A percentile compares a stretch with the other conserved stretches of the same genome.
phyloP scores from a whole-genome alignment of 1,140 invertebrate species.

The Meteorus sp. region DNA sequence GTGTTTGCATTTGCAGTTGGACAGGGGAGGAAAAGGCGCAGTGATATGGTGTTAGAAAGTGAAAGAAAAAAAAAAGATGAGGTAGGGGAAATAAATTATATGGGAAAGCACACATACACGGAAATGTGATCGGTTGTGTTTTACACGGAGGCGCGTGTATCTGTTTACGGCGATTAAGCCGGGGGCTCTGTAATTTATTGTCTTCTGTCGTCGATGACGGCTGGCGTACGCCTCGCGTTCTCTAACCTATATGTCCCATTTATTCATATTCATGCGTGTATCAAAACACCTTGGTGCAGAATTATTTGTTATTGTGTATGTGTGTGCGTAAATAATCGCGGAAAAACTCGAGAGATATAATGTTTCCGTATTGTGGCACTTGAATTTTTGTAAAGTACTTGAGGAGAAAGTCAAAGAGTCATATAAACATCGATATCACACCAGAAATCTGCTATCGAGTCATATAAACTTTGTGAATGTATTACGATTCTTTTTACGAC shows the following conservation, averaged over 20 bases:
- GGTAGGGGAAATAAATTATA: no score
- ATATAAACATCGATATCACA: no score
- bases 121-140: slow-evolving; percentile 8
- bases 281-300: neutral
- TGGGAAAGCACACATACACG: neutral
- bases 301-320: neutral
- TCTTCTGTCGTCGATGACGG: slow-evolving; percentile 46
- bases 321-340: neutral
- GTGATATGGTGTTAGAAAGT: no score
- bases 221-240: slow-evolving; percentile 38
- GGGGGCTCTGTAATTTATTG: slow-evolving; percentile 53
- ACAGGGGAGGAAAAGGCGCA: no score
- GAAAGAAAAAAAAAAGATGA: no score
- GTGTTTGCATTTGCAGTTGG: neutral
- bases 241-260: slow-evolving; percentile 22
- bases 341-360: no score
- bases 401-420: no score
- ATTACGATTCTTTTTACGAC: slow-evolving; percentile 14
- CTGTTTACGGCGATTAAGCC: slow-evolving; percentile 24
- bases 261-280: neutral
- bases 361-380: no score
- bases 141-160: slow-evolving; percentile 1
- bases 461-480: neutral
- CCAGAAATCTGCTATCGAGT: no score
- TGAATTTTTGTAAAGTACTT: no score